Evolutionary conservation across 2,888 invertebrate genomes (phyloP), one percentile per base, ranked within the genome.

Genomic region (Drosophila ustulata): DNA sequence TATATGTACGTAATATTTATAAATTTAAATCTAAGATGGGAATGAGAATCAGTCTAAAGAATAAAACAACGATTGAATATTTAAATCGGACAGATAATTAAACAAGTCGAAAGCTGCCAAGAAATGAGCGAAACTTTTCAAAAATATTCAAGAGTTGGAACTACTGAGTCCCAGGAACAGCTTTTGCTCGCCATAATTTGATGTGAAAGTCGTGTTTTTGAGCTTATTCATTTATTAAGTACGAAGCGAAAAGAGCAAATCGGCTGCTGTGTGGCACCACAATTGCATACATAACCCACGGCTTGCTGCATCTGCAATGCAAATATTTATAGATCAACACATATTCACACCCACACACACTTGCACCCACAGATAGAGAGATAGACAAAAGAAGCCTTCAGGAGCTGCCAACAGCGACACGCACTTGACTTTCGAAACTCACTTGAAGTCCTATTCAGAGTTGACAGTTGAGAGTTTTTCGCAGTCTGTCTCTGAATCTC

Each of bases 391-490:
- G 66, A 34, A 73, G 70, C 61, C 73, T 84, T 75, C 76, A 68
- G 67, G 62, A 76, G 71, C 78, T 84, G 82, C 70, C 77, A 80
- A 73, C 57, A 78, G 77, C 80, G 78, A 84, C 88, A 88, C 80
- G 87, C 80, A 89, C 89, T 84, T 89, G 84, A 86, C 86, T 86
- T 89, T 80, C 78, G 80, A 85, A 82, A 78, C 80, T 85, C 88
- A 84, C 85, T 85, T 74, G 66, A 89, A 85, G 82, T 83, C 74
- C 71, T 71, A 71, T 80, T 85, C 78, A 75, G 65, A 69, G 73
- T 66, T 69, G 41, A 47, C 47, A 68, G 69, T 68, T 68, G 58
- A 66, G 70, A 66, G 67, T 78, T 67, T 62, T 53, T 55, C 66
- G 45, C 61, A 41, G 55, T 59, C 47, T 53, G 8, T 63, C 57